These are phyloP conservation scores for Tetranychus piercei DNA, from an alignment of 2,888 invertebrate species.

Conservation along the genomic window DNA sequence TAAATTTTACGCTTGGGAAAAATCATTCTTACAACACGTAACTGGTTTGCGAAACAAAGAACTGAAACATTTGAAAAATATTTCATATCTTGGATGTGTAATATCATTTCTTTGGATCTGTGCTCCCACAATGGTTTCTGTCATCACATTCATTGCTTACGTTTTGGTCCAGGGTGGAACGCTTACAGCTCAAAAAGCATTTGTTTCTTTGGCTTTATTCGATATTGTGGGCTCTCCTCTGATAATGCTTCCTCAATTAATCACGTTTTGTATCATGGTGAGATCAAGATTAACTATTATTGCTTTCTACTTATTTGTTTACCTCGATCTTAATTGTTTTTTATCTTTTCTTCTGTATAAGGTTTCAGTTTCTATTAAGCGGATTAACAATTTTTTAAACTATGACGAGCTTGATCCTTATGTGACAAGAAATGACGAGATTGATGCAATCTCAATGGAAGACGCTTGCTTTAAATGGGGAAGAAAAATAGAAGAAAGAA, in stretches of 20 bases:
- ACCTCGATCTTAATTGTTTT: neutral
- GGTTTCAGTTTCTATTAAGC: slow-evolving; percentile 55
- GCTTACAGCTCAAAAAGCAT: slow-evolving; percentile 59
- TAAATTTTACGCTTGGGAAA: slow-evolving; percentile 25
- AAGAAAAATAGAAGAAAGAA: slow-evolving; percentile 11
- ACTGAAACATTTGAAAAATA: slow-evolving; percentile 62
- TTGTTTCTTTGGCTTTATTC: slow-evolving; percentile 71
- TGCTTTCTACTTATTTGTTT: neutral
- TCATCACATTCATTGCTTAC: slow-evolving; percentile 67
- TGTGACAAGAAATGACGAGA: slow-evolving; percentile 34
- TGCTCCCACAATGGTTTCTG: slow-evolving; percentile 75
- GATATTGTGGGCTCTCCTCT: slow-evolving; percentile 68
- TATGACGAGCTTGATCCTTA: slow-evolving; percentile 66
- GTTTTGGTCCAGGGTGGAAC: slow-evolving; percentile 46
- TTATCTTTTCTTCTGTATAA: slow-evolving; percentile 14
- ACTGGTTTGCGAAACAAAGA: slow-evolving; percentile 69
- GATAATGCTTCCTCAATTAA: slow-evolving; percentile 35
- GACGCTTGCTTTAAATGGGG: slow-evolving; percentile 33
- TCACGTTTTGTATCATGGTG: slow-evolving; percentile 25
- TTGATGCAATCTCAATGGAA: slow-evolving; percentile 52
- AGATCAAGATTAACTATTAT: neutral
- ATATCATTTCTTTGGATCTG: slow-evolving; percentile 58
- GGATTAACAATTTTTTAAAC: slow-evolving; percentile 81
- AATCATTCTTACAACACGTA: slow-evolving; percentile 45
- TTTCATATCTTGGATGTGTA: slow-evolving; percentile 74